Conservation (phyloP, 1,140 invertebrate species). For the Teleopsis dalmanni region DNA sequence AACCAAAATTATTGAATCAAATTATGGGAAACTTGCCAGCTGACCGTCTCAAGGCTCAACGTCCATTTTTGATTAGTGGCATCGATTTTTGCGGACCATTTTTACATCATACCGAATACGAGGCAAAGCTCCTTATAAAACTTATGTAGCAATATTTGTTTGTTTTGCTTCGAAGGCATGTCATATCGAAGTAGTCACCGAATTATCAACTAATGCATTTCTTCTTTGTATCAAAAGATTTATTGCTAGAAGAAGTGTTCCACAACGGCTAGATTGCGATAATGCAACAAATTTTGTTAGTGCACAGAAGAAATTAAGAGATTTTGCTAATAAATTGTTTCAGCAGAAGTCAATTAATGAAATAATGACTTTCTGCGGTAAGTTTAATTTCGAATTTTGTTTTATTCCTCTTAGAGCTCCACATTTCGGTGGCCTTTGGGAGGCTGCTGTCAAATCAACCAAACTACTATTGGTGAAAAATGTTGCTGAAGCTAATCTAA, state of each 20-base stretch:
- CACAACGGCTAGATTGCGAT: conserved; percentile 23
- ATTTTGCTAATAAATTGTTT: no score
- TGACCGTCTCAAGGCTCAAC: background rate
- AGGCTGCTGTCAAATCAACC: conserved; percentile 9
- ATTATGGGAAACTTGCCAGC: conserved; percentile 4
- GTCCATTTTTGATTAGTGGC: conserved; percentile 2
- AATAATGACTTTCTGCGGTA: background rate
- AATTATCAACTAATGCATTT: conserved; percentile 28
- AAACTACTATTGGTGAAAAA: conserved; percentile 4
- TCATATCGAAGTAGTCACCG: conserved; percentile 8
- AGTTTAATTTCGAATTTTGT: conserved; percentile 20
- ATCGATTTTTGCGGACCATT: conserved; percentile 11
- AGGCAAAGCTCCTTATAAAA: background rate
- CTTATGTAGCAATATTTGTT: conserved; percentile 9
- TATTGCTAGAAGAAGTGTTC: conserved; percentile 15
- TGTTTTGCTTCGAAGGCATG: conserved; percentile 10
- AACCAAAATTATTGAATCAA: conserved; percentile 3
- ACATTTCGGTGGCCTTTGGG: conserved; percentile 7
- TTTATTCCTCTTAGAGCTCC: conserved; percentile 1
- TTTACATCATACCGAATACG: conserved; percentile 7
- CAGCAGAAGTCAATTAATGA: background rate
- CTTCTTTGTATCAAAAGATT: conserved; percentile 32
- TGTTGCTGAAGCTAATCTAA: background rate
- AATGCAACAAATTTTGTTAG: conserved; percentile 37
- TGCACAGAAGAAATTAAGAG: no score